Conservation (phyloP, 2,888 invertebrate species). For the Alitta virens region DNA sequence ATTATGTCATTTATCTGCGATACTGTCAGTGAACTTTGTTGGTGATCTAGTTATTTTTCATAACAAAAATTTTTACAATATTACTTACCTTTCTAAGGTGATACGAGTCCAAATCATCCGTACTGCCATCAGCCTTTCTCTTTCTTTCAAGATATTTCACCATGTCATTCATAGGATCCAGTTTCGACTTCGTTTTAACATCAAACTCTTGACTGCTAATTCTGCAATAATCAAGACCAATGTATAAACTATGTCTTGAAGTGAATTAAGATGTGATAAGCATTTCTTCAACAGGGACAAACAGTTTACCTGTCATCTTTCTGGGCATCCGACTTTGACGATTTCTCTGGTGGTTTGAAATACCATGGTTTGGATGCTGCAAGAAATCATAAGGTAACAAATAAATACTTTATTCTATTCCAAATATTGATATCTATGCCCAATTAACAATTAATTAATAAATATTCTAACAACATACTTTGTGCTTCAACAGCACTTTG, state of each 20-base stretch:
- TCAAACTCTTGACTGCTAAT: conserved; percentile 27
- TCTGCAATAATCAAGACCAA: too few relatives aligned
- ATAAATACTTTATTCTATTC: too few relatives aligned
- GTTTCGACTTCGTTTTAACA: conserved; percentile 43
- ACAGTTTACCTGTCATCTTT: too few relatives aligned
- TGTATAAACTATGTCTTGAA: too few relatives aligned
- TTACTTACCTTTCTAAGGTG: not conserved
- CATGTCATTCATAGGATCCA: conserved; percentile 44
- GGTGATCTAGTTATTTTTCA: too few relatives aligned
- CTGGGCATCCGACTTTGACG: not conserved
- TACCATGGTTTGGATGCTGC: not conserved
- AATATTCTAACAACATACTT: conserved; percentile 33
- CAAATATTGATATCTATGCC: too few relatives aligned
- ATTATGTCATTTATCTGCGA: too few relatives aligned
- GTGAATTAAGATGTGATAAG: too few relatives aligned
- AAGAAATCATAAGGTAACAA: not conserved
- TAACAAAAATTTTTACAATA: too few relatives aligned
- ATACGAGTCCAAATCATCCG: not conserved
- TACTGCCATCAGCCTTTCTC: conserved; percentile 30
- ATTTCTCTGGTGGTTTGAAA: not conserved
- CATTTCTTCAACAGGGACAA: too few relatives aligned
- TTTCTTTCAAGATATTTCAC: conserved; percentile 24
- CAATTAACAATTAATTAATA: too few relatives aligned
- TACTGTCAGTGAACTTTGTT: too few relatives aligned
- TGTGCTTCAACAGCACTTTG: conserved; percentile 64